These are phyloP conservation scores for Falco columbarius DNA, from an alignment of 2,797 vertebrate species.

Conservation along the genomic window DNA sequence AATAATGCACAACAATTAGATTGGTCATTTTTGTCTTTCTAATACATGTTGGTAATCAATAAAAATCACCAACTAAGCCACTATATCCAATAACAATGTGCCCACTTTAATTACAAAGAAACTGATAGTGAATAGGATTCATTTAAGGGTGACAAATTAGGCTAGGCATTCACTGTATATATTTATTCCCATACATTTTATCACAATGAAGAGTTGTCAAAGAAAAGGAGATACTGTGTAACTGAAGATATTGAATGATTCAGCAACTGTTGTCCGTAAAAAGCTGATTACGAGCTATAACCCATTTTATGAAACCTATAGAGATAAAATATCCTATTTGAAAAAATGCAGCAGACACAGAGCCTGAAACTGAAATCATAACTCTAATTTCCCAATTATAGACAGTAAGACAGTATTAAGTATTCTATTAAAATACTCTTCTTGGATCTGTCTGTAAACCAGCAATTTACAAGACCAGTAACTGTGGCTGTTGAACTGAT, in stretches of 20 bases:
- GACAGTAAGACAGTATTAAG: neutral
- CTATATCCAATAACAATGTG: conserved; percentile 39
- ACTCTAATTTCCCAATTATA: neutral
- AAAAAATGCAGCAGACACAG: neutral
- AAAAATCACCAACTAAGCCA: conserved; percentile 35
- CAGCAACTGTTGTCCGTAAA: neutral
- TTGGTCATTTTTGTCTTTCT: conserved; percentile 34
- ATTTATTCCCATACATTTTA: conserved; percentile 16
- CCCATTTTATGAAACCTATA: neutral
- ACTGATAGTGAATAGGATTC: neutral
- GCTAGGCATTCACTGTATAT: neutral
- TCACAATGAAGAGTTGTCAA: neutral
- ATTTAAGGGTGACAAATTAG: conserved; percentile 33
- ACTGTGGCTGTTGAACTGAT: neutral
- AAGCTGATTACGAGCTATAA: neutral
- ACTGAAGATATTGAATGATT: neutral
- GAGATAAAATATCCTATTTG: neutral
- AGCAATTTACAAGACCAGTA: neutral
- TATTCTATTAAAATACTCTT: neutral
- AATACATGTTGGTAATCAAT: conserved; percentile 56
- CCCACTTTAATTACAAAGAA: conserved; percentile 37
- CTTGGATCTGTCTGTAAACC: neutral
- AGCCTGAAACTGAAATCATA: neutral
- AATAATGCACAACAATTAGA: conserved; percentile 32
- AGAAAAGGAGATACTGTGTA: neutral